Evolutionary conservation across 2,888 invertebrate species (phyloP), one percentile per base, ranked within the genome.

Genomic region (Agrotis exclamationis): DNA sequence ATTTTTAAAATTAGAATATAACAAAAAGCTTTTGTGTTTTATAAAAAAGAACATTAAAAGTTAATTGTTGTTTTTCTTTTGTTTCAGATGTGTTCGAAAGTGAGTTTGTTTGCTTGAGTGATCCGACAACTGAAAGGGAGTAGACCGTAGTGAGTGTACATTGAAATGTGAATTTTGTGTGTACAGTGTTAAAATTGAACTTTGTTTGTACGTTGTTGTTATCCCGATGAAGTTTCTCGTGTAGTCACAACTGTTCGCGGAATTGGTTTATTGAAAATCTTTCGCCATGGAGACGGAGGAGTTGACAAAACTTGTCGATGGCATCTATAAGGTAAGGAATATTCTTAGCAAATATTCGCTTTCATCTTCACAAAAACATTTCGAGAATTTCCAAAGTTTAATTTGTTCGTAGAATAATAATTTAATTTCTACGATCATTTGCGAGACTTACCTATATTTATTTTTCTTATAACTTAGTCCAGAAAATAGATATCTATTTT

Each of bases 241-340:
- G 94, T 95, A 92, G 92, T 88, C 86, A 86, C 87, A 86, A 88
- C 85, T 78, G 85, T 89, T 90, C 76, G 83, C 85, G 86, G 83
- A 86, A 89, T 89, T 89, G 87, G 86, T 91, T 90, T 88, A 90
- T 86, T 92, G 90, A 92, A 91, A 91, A 93, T 90, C 89, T 86
- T 86, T 93, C 93, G 88, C 88, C 87, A 96, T 98, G 98, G 98
- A 98, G 97, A 98, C 98, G 88, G 98, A 98, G 94, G 98, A 98
- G 96, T 97, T 98, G 87, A 98, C 98, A 91, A 98, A 98, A 96
- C 97, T 98, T 89, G 98, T 98, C 89, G 98, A 98, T 96, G 98
- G 98, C 89, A 98, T 98, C 91, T 98, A 98, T 95, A 98, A 98
- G 98, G 98, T 98, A 96, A 95, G 96, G 63, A 77, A 80, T 76